Evolutionary conservation across 2,888 invertebrate species (phyloP).

Genomic region (Heliconius ismenius): DNA sequence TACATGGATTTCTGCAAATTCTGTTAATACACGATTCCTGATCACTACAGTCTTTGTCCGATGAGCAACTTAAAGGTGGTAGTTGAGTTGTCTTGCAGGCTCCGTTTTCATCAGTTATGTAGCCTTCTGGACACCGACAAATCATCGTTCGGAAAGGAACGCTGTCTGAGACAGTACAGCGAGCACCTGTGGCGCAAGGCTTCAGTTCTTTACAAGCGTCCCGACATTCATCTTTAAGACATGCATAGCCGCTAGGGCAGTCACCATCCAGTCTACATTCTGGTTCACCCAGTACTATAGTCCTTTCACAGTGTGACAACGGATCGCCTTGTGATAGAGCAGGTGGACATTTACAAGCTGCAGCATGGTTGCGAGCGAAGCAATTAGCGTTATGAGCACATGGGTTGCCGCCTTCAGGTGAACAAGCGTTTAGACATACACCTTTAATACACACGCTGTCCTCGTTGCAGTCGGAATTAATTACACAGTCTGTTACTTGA

Average conservation of each 20-base stretch:
- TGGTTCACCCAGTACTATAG: constrained; percentile 77
- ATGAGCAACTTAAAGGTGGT: constrained; percentile 88
- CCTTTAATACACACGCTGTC: constrained; percentile 87
- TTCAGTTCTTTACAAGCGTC: constrained; percentile 89
- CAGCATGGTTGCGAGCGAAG: constrained; percentile 89
- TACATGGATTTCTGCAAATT: constrained; percentile 92
- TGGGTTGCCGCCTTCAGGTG: constrained; percentile 83
- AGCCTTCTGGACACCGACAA: constrained; percentile 93
- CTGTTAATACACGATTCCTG: constrained; percentile 92
- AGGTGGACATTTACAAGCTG: constrained; percentile 91
- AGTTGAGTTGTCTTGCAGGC: constrained; percentile 88
- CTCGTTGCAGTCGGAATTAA: constrained; percentile 89
- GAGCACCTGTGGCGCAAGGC: constrained; percentile 88
- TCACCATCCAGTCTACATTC: constrained; percentile 90
- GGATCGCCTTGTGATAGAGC: constrained; percentile 91
- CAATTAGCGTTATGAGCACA: constrained; percentile 93
- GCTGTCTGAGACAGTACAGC: constrained; percentile 92
- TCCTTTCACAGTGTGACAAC: constrained; percentile 86
- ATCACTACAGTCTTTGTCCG: constrained; percentile 89
- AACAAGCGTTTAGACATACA: constrained; percentile 91
- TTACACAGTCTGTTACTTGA: constrained; percentile 89
- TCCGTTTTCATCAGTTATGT: constrained; percentile 89
- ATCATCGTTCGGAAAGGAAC: constrained; percentile 93
- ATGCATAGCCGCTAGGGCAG: constrained; percentile 90
- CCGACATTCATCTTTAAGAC: constrained; percentile 88